These are phyloP conservation scores for Nerophis lumbriciformis DNA, from an alignment of 2,113 vertebrate species.

Conservation along the genomic window DNA sequence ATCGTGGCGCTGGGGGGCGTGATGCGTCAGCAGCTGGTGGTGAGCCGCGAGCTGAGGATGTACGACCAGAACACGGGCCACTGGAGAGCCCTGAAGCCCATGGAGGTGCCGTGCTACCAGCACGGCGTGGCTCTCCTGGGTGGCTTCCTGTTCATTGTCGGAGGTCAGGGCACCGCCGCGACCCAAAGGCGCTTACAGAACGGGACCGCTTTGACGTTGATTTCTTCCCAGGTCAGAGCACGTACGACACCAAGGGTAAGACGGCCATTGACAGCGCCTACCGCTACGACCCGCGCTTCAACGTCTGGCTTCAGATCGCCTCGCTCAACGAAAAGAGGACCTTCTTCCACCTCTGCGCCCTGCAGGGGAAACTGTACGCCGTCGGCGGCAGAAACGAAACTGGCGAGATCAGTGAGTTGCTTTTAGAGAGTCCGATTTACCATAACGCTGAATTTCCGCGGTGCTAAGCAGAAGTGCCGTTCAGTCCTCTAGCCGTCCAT, in stretches of 20 bases:
- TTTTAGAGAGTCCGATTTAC: too few relatives aligned
- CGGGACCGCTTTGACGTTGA: too few relatives aligned
- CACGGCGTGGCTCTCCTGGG: slow-evolving; percentile 77
- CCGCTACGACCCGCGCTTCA: slow-evolving; percentile 76
- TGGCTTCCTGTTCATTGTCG: slow-evolving; percentile 78
- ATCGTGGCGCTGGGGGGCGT: slow-evolving; percentile 75
- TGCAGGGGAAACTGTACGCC: slow-evolving; percentile 73
- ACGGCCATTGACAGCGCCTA: slow-evolving; percentile 77
- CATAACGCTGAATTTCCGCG: too few relatives aligned
- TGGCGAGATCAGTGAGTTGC: slow-evolving; percentile 72
- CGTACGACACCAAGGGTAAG: slow-evolving; percentile 80
- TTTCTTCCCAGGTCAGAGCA: slow-evolving; percentile 67
- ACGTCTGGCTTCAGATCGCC: slow-evolving; percentile 75
- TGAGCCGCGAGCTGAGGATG: slow-evolving; percentile 74
- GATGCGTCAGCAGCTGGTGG: slow-evolving; percentile 78
- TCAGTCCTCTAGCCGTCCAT: too few relatives aligned
- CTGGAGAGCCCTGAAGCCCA: slow-evolving; percentile 74
- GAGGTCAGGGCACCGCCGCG: slow-evolving; percentile 55
- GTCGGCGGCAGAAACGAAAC: slow-evolving; percentile 73
- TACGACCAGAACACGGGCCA: slow-evolving; percentile 60
- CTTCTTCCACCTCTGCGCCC: slow-evolving; percentile 77
- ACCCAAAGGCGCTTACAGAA: too few relatives aligned
- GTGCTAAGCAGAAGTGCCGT: too few relatives aligned
- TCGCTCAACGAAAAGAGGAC: slow-evolving; percentile 79
- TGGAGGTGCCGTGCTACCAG: slow-evolving; percentile 77